A percentile compares a stretch with the other conserved stretches of the same genome.
These are phyloP conservation scores for Novumbra hubbsi DNA, from an alignment of 2,797 vertebrate genomes.

Conservation along the genomic window DNA sequence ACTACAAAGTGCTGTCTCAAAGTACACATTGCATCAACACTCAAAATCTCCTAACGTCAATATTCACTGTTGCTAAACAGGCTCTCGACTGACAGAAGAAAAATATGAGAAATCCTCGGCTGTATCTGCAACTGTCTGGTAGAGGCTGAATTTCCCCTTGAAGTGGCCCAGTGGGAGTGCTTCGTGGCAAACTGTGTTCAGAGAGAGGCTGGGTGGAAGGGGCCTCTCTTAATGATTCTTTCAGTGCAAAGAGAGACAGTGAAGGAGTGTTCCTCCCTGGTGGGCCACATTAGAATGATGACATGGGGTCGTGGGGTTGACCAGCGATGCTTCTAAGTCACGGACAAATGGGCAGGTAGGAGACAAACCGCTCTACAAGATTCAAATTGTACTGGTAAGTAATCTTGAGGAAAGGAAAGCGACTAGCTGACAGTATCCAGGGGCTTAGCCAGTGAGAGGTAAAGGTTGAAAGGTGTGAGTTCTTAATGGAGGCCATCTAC, in stretches of 20 bases:
- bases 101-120: background rate
- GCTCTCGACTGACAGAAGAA: background rate
- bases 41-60: background rate
- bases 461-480: slow-evolving; percentile 28
- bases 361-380: background rate
- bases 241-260: background rate
- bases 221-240: background rate
- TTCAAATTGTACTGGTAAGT: background rate
- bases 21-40: background rate
- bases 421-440: background rate
- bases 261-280: background rate
- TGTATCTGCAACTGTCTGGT: background rate
- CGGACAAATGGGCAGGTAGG: background rate
- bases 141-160: background rate
- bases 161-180: background rate
- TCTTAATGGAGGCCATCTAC: slow-evolving; percentile 28
- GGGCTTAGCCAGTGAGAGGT: slow-evolving; percentile 26
- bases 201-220: background rate
- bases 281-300: background rate
- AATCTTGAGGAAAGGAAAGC: background rate
- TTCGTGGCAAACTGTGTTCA: background rate
- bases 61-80: background rate
- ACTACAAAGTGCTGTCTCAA: background rate
- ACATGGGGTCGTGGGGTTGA: background rate
- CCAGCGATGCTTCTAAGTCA: background rate